phyloP scores from a whole-genome alignment of 2,113 vertebrate genomes.

The Eclectus roratus region DNA sequence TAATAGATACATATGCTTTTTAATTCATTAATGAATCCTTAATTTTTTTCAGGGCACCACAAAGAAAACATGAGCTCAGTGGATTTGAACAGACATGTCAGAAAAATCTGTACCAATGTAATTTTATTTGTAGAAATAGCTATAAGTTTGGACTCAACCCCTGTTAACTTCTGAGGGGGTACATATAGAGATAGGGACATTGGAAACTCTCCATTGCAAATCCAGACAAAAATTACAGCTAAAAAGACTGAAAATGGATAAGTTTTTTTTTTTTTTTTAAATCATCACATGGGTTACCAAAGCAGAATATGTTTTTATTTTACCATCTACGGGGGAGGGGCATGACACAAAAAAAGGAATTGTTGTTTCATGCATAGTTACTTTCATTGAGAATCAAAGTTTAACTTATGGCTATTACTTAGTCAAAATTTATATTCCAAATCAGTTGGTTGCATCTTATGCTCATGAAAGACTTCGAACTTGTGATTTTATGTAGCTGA shows the following conservation, averaged over 20 bases:
- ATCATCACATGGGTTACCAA: not conserved
- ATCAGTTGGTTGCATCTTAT: not conserved
- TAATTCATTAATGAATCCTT: not conserved
- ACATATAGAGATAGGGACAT: not conserved
- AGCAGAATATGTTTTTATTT: not conserved
- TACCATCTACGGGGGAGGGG: rapidly evolving
- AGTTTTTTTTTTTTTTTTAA: not conserved
- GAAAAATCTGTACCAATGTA: not conserved
- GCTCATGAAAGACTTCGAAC: not conserved
- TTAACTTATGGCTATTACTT: not conserved
- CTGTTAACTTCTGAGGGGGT: not conserved
- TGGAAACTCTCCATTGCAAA: not conserved
- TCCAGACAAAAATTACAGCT: not conserved
- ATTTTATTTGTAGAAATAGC: not conserved
- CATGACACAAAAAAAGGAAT: not conserved
- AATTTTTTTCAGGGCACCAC: not conserved
- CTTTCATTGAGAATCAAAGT: not conserved
- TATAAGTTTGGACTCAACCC: not conserved
- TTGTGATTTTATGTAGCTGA: not conserved
- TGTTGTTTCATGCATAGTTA: not conserved
- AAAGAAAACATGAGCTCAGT: not conserved
- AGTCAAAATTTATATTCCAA: not conserved
- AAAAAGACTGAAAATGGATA: not conserved
- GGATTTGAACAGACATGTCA: not conserved
- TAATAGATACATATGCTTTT: not conserved